Evolutionary conservation across 1,140 invertebrate species (phyloP), one percentile per base, ranked within the genome.

Genomic region (Chironomus striatipennis): DNA sequence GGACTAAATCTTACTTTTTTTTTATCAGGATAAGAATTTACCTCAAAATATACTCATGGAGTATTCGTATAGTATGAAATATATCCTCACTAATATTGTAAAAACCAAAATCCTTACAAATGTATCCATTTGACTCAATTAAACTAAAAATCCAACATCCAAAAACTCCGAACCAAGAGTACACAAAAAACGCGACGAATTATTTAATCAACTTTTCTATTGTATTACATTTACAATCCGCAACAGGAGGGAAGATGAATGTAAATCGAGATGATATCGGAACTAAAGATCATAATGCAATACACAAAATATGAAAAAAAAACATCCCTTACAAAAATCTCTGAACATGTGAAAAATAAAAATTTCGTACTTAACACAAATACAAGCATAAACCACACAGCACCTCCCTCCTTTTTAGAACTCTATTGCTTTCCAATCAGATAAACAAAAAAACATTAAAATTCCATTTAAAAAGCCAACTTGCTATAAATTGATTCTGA

Each of bases 401-500:
- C 12, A 57, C 65, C 65, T 70, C 65, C 65, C 18, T 67, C 64
- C 43, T 67, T 20, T 20, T 18, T 70, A 70, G 65, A 18, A 70
- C 9, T 17, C 9, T 20, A 18, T 8, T 34, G 24, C 17, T 8
- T 70, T 70, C 65, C 65, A 70, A 70, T 70, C 65, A 70, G 65
- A 70, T 21, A 18, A 70, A 18, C n/a, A 70, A 70, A 18, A n/a
- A 70, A 1, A 21, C 65, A 70, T 70, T 70, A 70, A 70, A 70
- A 70, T 70, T 70, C 65, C 65, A 70, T 70, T 70, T 70, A 21
- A 18, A 70, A 70, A 21, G 17, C 65, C 9, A 70, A 70, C 20
- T 70, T 70, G 65, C 65, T 18, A 70, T 70, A 70, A 70, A 70
- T 70, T 70, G 65, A 20, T 70, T 70, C 65, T 70, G 65, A 70